phyloP scores from a whole-genome alignment of 2,113 vertebrate genomes.

The Elaphurus davidianus region DNA sequence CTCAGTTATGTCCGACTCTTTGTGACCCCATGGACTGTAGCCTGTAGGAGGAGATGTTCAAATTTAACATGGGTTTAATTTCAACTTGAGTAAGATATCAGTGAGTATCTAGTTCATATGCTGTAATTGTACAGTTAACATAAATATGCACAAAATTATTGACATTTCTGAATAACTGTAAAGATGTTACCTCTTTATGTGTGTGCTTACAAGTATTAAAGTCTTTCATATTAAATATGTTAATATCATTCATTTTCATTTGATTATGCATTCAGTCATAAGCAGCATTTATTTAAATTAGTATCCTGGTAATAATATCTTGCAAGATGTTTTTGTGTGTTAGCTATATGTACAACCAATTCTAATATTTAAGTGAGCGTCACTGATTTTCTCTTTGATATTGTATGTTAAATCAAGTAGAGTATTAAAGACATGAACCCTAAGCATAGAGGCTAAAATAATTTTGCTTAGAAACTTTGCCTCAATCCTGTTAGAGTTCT shows the following conservation, averaged over 20 bases:
- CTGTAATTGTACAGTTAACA: slow-evolving; percentile 25
- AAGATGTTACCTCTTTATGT: not conserved
- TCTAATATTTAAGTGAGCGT: slow-evolving; percentile 34
- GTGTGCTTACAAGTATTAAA: slow-evolving; percentile 30
- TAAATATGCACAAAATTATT: not conserved
- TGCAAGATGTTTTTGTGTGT: slow-evolving; percentile 32
- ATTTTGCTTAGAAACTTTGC: not conserved
- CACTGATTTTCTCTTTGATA: slow-evolving; percentile 47
- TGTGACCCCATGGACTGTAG: not conserved
- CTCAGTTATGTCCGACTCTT: not conserved
- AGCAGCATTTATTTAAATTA: not conserved
- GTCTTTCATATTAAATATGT: not conserved
- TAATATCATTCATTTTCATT: not conserved
- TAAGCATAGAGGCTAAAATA: not conserved
- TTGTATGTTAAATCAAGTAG: slow-evolving; percentile 25
- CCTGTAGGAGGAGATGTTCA: not conserved
- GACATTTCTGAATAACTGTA: slow-evolving; percentile 38
- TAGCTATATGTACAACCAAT: slow-evolving; percentile 44
- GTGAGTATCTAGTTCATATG: slow-evolving; percentile 18
- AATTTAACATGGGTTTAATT: slow-evolving; percentile 39
- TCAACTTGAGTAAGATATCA: slow-evolving; percentile 15
- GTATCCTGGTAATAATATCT: not conserved
- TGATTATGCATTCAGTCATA: not conserved
- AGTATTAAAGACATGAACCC: slow-evolving; percentile 27
- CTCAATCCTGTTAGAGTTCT: not conserved